Evolutionary conservation across 2,888 invertebrate genomes (phyloP), one percentile per base, ranked within the genome.

Genomic region (Amorpha juglandis): DNA sequence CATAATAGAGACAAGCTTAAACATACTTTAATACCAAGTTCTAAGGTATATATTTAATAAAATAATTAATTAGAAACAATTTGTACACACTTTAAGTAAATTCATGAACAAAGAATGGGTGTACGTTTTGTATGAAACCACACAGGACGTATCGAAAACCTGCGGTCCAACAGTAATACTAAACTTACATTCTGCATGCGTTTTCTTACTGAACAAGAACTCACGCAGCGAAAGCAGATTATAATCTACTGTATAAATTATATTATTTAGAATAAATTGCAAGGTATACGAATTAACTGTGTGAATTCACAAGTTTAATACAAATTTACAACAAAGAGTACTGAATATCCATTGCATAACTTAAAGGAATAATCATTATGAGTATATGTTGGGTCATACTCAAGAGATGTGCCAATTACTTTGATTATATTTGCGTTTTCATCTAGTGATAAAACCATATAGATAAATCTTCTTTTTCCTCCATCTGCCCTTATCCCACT

Each of bases 161-260:
- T 85, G 84, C 76, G 84, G 84, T 85, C 66, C 77, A 85, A 83
- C 83, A 83, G 85, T 82, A 84, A 84, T 72, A 75, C 74, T 80
- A 83, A 72, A 80, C 77, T 72, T 70, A 71, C 19, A 63, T 63
- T 52, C n/a, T 52, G 42, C 65, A 52, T 27, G 19, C 47, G 19
- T 69, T 62, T 48, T 62, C 64, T 63, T 63, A 67, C 63, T 63
- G 6, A 38, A 58, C 58, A 19, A 58, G 38, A 58, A 42, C 42
- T 12, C 38, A 19, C 58, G 19, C 9, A 38, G 12, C 42, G 4
- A 21, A 12, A 42, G 9, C 12, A 42, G 12, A 19, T 42, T 38
- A 19, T 42, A 19, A 12, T 58, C 52, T 14, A 6, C 6, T 14
- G 14, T 6, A 19, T 42, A 58, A 58, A 42, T 42, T 58, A 19